Percentiles rank a stretch among this genome's conserved stretches.
phyloP scores from a whole-genome alignment of 37 sponge, comb jelly and placozoan species.

The Oopsacas minuta region DNA sequence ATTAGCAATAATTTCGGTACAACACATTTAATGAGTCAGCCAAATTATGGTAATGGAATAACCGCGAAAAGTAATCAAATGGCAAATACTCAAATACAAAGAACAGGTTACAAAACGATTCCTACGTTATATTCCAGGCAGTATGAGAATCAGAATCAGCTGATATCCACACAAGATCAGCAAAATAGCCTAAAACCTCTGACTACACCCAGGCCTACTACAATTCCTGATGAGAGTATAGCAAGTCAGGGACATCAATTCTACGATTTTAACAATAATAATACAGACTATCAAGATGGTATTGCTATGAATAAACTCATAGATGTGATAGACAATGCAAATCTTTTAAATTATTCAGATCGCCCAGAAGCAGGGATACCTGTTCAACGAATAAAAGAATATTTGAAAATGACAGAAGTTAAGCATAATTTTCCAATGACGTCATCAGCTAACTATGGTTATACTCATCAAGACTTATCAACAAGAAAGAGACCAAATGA shows the following conservation, averaged over 20 bases:
- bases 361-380: neutral
- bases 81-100: neutral
- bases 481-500: neutral
- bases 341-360: neutral
- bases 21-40: neutral
- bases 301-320: too few relatives aligned
- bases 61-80: neutral
- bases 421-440: too few relatives aligned
- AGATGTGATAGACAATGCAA: too few relatives aligned
- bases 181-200: too few relatives aligned
- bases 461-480: too few relatives aligned
- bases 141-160: neutral
- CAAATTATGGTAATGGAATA: neutral
- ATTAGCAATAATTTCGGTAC: too few relatives aligned
- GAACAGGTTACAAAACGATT: neutral
- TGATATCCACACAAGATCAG: neutral
- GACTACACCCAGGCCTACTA: neutral
- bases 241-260: neutral
- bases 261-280: neutral
- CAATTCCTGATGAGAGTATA: neutral
- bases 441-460: too few relatives aligned
- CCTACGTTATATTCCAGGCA: neutral
- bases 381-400: neutral
- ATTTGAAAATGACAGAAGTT: too few relatives aligned
- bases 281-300: too few relatives aligned